Evolutionary conservation across 1,140 invertebrate genomes (phyloP).

Genomic region (Ganaspis sp.): DNA sequence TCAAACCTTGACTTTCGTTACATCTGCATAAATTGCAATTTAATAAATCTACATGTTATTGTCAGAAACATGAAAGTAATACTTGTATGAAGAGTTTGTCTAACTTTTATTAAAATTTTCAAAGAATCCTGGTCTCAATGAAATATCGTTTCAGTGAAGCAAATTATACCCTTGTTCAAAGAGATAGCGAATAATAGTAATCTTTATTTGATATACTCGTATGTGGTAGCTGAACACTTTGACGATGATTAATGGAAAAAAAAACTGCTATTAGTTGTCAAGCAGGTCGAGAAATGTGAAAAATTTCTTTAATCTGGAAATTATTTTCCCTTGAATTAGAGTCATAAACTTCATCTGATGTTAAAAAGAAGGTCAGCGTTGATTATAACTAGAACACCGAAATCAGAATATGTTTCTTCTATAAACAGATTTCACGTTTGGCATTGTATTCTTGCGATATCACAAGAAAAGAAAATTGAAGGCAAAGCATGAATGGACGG

Average conservation of each 20-base stretch:
- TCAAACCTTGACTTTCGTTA: not conserved
- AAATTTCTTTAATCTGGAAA: not conserved
- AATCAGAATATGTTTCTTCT: constrained; percentile 1
- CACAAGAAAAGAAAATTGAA: not conserved
- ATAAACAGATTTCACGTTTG: not conserved
- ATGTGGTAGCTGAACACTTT: not conserved
- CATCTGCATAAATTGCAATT: not conserved
- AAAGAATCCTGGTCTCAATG: not conserved
- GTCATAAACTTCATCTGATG: not conserved
- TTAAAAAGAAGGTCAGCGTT: not conserved
- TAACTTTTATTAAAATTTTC: not conserved
- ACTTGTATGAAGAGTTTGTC: not conserved
- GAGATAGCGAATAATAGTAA: not conserved
- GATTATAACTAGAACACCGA: not conserved
- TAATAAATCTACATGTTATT: not conserved
- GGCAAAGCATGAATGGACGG: no score
- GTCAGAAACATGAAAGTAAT: constrained; percentile 6
- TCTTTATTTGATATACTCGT: not conserved
- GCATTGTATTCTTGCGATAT: not conserved
- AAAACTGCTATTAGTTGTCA: not conserved
- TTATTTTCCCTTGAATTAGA: not conserved
- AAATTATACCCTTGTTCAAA: not conserved
- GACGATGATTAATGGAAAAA: not conserved
- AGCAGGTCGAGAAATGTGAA: not conserved
- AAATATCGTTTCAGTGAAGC: not conserved